phyloP scores from a whole-genome alignment of 1,140 invertebrate genomes.

The Bombus pyrosoma region DNA sequence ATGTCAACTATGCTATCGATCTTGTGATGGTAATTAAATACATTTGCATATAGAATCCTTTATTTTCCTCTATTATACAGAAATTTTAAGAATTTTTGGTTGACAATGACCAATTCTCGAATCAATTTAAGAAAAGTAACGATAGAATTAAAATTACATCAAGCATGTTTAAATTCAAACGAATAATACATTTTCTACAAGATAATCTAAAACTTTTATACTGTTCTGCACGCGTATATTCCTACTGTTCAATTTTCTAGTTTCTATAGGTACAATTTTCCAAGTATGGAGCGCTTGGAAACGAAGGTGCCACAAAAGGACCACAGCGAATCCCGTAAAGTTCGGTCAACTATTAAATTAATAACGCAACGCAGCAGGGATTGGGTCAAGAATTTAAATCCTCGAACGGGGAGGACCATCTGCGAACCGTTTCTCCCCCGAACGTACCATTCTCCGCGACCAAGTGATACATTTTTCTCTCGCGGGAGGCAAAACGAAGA shows the following conservation, averaged over 20 bases:
- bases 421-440: neutral
- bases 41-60: too few species aligned
- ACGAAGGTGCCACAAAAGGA: neutral
- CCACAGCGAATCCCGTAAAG: neutral
- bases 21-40: too few species aligned
- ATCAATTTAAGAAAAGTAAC: too few species aligned
- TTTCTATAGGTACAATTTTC: neutral
- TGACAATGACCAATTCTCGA: too few species aligned
- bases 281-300: too few species aligned
- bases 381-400: slow-evolving; percentile 2
- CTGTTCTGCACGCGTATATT: too few species aligned
- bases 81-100: too few species aligned
- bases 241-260: neutral
- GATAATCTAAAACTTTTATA: neutral
- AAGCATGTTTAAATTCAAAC: neutral
- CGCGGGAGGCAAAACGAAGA: neutral
- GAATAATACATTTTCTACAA: neutral
- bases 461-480: neutral
- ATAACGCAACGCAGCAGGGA: neutral
- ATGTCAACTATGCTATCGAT: too few species aligned
- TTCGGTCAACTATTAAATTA: neutral
- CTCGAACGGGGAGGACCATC: neutral
- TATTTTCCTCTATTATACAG: too few species aligned
- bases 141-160: too few species aligned
- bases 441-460: neutral